phyloP scores from a whole-genome alignment of 2,888 invertebrate species.

The Yponomeuta malinellus region DNA sequence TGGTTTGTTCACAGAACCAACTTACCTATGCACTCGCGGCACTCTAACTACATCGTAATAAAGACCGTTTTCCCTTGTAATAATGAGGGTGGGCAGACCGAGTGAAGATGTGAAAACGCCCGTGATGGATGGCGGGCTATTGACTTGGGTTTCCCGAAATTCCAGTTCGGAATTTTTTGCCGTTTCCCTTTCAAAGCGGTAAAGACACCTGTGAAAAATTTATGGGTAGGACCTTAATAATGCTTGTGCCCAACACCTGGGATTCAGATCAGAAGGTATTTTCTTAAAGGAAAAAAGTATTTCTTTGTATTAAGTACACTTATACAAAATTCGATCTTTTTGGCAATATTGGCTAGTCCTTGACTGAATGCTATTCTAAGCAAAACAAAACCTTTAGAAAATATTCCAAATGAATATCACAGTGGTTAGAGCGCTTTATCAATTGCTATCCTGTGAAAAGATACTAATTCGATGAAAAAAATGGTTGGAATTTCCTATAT shows the following conservation, averaged over 20 bases:
- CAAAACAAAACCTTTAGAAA: too few relatives aligned
- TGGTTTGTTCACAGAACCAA: neutral
- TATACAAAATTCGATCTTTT: too few relatives aligned
- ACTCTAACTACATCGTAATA: neutral
- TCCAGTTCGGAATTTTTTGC: conserved; percentile 19
- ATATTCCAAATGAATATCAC: too few relatives aligned
- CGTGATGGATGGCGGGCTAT: conserved; percentile 28
- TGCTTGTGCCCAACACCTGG: neutral
- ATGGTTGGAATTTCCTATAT: too few relatives aligned
- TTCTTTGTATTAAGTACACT: too few relatives aligned
- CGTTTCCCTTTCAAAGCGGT: neutral
- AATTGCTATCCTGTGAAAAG: too few relatives aligned
- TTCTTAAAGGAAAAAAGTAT: conserved; percentile 21
- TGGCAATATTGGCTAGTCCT: too few relatives aligned
- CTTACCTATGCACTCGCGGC: neutral
- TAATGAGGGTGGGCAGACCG: neutral
- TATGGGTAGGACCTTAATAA: neutral
- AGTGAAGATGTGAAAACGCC: conserved; percentile 25
- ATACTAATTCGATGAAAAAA: too few relatives aligned
- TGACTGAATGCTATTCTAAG: too few relatives aligned
- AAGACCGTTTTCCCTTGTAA: conserved; percentile 1
- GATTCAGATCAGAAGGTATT: neutral
- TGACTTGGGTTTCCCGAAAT: conserved; percentile 19
- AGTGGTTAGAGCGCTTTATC: too few relatives aligned
- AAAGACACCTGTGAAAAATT: conserved; percentile 6